These are phyloP conservation scores for Phyto melanocephala DNA, from an alignment of 2,888 invertebrate species.

Conservation along the genomic window DNA sequence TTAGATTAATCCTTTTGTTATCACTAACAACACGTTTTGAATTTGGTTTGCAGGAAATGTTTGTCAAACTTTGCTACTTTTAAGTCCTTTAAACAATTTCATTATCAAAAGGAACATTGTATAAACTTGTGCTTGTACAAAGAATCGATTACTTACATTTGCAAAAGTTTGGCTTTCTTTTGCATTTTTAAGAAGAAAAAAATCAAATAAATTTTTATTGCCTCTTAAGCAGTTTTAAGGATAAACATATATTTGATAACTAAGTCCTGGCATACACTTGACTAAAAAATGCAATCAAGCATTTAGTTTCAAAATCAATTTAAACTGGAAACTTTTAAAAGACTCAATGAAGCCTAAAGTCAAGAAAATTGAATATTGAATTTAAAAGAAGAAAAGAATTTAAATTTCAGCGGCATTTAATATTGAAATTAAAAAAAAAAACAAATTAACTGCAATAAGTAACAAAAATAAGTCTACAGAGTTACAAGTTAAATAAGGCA, in stretches of 20 bases:
- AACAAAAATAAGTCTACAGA: no score
- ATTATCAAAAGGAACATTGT: neutral
- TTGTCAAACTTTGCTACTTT: neutral
- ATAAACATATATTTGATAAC: conserved; percentile 5
- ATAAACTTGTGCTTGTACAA: neutral
- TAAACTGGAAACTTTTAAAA: conserved; percentile 27
- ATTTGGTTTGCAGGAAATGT: neutral
- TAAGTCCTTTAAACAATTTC: neutral
- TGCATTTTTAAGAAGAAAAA: no score
- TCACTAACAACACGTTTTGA: conserved; percentile 39
- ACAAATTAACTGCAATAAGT: neutral
- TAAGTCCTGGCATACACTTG: conserved; percentile 26
- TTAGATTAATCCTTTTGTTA: conserved; percentile 45
- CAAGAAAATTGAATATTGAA: neutral
- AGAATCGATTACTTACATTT: conserved; percentile 37
- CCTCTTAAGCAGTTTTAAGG: conserved; percentile 35
- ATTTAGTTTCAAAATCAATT: conserved; percentile 36
- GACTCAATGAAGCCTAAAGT: conserved; percentile 20
- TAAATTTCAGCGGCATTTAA: neutral
- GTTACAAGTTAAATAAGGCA: no score
- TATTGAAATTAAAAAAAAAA: neutral
- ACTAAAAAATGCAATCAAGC: conserved; percentile 35
- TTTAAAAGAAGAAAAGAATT: neutral
- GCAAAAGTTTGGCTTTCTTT: no score
- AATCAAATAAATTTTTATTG: conserved; percentile 33